A percentile compares a stretch with the other conserved stretches of the same genome.
Conservation (phyloP, 2,797 vertebrate species). For the Poliocrania exsul region DNA sequence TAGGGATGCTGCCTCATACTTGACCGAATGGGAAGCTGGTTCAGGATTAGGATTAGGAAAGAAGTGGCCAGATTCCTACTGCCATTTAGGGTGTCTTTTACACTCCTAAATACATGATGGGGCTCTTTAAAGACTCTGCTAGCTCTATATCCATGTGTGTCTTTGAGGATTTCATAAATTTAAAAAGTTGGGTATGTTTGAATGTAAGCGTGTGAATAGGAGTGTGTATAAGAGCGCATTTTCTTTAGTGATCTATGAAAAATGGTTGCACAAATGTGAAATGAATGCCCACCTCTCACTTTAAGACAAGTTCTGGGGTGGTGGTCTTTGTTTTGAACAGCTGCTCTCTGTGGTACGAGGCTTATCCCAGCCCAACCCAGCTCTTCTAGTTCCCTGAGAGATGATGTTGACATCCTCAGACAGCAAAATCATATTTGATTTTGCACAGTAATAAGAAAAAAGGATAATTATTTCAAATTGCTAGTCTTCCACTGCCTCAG, state of each 20-base stretch:
- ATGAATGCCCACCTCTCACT: not conserved
- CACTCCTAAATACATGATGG: not conserved
- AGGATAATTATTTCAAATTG: conserved; percentile 36
- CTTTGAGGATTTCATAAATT: not conserved
- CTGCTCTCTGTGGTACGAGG: not conserved
- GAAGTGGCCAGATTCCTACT: conserved; percentile 13
- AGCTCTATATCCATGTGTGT: not conserved
- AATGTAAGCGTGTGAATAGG: accelerated
- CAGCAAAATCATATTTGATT: not conserved
- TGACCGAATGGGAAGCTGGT: conserved; percentile 55
- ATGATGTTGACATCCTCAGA: not conserved
- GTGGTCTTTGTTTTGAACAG: not conserved
- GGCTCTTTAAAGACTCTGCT: not conserved
- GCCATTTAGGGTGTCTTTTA: not conserved
- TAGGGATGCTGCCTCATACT: conserved; percentile 58
- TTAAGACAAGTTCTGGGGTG: not conserved
- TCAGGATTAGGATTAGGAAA: conserved; percentile 37
- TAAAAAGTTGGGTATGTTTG: not conserved
- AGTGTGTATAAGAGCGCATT: not conserved
- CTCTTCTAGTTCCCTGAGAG: not conserved
- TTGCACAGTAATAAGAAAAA: not conserved
- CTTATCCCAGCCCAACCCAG: not conserved
- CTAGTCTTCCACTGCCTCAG: not conserved
- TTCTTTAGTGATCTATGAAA: not conserved
- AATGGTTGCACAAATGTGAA: not conserved